Base-by-base conservation (phyloP, 1,140 invertebrate species). In the Diploscapter pachys region DNA sequence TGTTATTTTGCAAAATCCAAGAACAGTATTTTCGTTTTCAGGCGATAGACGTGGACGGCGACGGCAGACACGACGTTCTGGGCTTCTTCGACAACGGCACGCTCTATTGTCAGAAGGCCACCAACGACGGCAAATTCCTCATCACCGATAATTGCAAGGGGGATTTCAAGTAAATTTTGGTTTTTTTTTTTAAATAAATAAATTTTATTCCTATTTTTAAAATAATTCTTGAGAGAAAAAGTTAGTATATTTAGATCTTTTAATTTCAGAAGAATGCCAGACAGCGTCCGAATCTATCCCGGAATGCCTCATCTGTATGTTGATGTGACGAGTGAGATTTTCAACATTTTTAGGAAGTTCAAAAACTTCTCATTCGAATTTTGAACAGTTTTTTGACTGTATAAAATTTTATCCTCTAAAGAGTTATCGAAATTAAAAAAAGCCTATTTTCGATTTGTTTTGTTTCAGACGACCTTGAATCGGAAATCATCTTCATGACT, bases 41-140 rank as follows among this genome's bases (percentile, higher is more conserved):
- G 76, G 75, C 85, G 4, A 67, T 83, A 57, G 82, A 83, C 64
- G 75, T 83, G 4, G 78, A 84, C 54, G 82, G 81, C 9, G 82
- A 83, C 59, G 82, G 82, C 55, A 72, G 74, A 51, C 77, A 81
- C 13, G 82, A 83, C 55, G 65, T 83, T 56, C 48, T 83, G 5
- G 82, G 83, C 48, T 85, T 83, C 71, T 49, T 57, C 49, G 49
- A 56, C 8, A 74, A 74, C 50, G 73, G 73, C 31, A 48, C 73
- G 11, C 31, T 74, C 50, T 74, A 66, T 11, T 74, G 73, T 63
- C 13, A 51, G 3, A 3, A 53, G 55, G 11, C 8, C 31, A 65
- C 63, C 63, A 8, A 65, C 31, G 9, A 50, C 63, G 8, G 8
- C 31, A 65, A 8, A 8, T 65, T 8, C 8, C 51, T 65, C 63